phyloP scores from a whole-genome alignment of 2,113 vertebrate genomes.

The Typhlomys cinereus region DNA sequence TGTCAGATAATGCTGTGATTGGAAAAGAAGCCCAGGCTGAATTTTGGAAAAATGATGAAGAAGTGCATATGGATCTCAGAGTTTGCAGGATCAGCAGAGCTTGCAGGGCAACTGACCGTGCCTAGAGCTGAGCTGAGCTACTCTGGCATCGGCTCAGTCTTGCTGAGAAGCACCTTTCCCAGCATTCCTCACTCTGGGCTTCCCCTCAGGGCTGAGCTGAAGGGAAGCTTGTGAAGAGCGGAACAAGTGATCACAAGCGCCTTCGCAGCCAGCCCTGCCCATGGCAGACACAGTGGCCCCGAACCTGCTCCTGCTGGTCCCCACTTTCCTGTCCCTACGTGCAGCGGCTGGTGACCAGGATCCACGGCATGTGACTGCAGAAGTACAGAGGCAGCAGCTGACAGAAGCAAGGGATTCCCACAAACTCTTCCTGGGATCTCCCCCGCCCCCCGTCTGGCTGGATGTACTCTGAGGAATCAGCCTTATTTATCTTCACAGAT shows the following conservation, averaged over 20 bases:
- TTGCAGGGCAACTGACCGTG: not conserved
- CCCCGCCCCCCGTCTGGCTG: too few species aligned
- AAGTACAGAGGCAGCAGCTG: not conserved
- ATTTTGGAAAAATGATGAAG: not conserved
- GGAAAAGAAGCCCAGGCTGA: not conserved
- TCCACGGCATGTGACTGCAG: not conserved
- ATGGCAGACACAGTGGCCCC: not conserved
- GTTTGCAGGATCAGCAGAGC: fast-evolving
- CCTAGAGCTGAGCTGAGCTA: not conserved
- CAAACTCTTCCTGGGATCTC: not conserved
- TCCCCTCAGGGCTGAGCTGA: not conserved
- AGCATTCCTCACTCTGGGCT: not conserved
- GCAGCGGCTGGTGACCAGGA: not conserved
- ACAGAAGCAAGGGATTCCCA: not conserved
- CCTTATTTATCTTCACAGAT: not conserved
- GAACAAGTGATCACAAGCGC: not conserved
- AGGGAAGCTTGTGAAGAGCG: not conserved
- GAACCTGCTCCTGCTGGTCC: fast-evolving
- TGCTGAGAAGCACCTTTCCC: not conserved
- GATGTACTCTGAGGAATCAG: not conserved
- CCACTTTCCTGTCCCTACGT: too few species aligned
- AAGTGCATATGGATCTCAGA: fast-evolving
- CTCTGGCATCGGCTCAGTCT: not conserved
- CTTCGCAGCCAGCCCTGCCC: fast-evolving
- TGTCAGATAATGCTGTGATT: not conserved